Conservation (phyloP, 2,113 vertebrate species). For the Ageneiosus marmoratus region DNA sequence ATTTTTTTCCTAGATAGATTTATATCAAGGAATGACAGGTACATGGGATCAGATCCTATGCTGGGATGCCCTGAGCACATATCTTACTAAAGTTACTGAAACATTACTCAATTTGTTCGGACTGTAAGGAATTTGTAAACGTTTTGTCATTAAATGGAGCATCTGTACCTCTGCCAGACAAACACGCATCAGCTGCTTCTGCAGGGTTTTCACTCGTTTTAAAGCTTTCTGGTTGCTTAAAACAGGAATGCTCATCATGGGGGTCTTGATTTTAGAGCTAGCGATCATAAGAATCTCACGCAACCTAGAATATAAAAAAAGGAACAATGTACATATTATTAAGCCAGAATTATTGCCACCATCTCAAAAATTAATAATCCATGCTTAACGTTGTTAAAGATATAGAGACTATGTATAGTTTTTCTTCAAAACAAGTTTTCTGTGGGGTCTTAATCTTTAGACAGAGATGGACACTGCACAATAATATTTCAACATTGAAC, state of each 20-base stretch:
- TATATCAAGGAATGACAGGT: not conserved
- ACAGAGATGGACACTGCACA: no score
- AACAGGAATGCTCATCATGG: constrained; percentile 94
- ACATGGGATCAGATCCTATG: not conserved
- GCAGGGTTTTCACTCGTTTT: constrained; percentile 82
- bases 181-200: constrained; percentile 84
- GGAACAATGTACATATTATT: not conserved
- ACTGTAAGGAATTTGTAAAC: not conserved
- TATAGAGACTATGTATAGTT: not conserved
- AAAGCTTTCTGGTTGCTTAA: constrained; percentile 81
- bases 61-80: not conserved
- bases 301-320: constrained; percentile 72
- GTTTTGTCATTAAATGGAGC: not conserved
- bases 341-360: not conserved
- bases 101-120: not conserved
- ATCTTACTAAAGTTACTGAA: not conserved
- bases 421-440: not conserved
- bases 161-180: constrained; percentile 84
- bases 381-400: not conserved
- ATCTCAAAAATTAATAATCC: not conserved
- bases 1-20: not conserved
- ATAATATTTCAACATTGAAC: not conserved
- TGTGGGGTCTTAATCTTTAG: no score
- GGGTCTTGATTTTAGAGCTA: constrained; percentile 90
- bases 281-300: constrained; percentile 93